A percentile compares a stretch with the other conserved stretches of the same genome.
phyloP scores from a whole-genome alignment of 2,888 invertebrate genomes.

The Leucophenga maculata region DNA sequence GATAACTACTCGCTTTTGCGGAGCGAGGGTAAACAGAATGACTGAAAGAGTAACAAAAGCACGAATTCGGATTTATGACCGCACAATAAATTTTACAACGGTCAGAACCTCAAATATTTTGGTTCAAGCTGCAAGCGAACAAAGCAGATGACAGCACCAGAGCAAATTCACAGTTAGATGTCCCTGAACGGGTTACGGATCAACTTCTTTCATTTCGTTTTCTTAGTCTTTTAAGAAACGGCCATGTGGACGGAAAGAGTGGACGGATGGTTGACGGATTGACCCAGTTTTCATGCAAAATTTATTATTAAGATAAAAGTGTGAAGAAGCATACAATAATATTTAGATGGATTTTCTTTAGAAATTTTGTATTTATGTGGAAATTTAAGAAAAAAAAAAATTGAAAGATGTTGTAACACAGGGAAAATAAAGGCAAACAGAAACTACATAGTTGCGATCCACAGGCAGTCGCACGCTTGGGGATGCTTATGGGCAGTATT shows the following conservation, averaged over 20 bases:
- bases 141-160: constrained; percentile 43
- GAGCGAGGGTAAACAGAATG: constrained; percentile 24
- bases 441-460: constrained; percentile 41
- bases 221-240: too few species aligned
- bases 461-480: constrained; percentile 9
- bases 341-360: not conserved
- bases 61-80: constrained; percentile 58
- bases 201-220: not conserved
- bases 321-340: too few species aligned
- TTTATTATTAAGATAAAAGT: too few species aligned
- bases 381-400: too few species aligned
- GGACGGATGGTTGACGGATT: not conserved
- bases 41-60: constrained; percentile 41
- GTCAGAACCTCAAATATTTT: constrained; percentile 65
- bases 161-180: constrained; percentile 42
- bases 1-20: constrained; percentile 19
- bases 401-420: constrained; percentile 38
- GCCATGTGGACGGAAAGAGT: constrained; percentile 27
- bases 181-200: constrained; percentile 40
- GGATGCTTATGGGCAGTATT: constrained; percentile 12
- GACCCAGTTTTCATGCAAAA: constrained; percentile 35
- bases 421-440: constrained; percentile 31
- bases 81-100: constrained; percentile 57
- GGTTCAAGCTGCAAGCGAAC: constrained; percentile 46
- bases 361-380: constrained; percentile 25